Evolutionary conservation across 2,113 vertebrate species (phyloP).

Genomic region (Gymnobelideus leadbeateri): DNA sequence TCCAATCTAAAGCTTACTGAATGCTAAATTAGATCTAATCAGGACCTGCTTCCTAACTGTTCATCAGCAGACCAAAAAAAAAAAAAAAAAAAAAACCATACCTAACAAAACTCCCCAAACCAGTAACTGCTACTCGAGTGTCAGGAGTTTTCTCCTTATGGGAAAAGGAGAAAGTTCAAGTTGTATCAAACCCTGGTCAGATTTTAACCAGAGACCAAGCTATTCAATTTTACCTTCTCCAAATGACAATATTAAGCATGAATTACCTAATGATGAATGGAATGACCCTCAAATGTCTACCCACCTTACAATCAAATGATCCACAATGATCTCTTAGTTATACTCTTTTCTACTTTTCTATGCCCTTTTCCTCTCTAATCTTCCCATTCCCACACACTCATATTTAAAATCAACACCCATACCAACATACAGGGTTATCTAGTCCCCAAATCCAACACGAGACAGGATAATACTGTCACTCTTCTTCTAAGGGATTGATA

Average conservation of each 20-base stretch:
- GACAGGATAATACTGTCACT: neutral
- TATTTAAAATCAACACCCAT: neutral
- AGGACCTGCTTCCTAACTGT: constrained; percentile 75
- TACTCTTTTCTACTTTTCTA: neutral
- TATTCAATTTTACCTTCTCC: constrained; percentile 42
- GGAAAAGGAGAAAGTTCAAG: constrained; percentile 42
- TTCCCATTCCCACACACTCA: neutral
- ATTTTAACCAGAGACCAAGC: constrained; percentile 45
- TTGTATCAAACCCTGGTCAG: constrained; percentile 47
- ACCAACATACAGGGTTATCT: neutral
- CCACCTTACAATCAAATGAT: neutral
- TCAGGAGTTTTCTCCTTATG: constrained; percentile 29
- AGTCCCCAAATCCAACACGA: neutral
- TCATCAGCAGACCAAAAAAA: constrained; percentile 75
- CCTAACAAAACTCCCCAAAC: neutral
- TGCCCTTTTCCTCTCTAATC: neutral
- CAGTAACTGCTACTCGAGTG: constrained; percentile 46
- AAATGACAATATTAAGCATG: constrained; percentile 17
- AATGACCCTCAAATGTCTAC: neutral
- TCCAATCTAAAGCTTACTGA: constrained; percentile 79
- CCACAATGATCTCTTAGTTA: neutral
- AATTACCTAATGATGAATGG: neutral
- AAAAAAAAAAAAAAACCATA: constrained; percentile 29
- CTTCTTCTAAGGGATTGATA: constrained; percentile 40
- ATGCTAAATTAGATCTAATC: constrained; percentile 82